Evolutionary conservation across 2,113 vertebrate species (phyloP), one percentile per base, ranked within the genome.

Genomic region (Dunckerocampus dactyliophorus): DNA sequence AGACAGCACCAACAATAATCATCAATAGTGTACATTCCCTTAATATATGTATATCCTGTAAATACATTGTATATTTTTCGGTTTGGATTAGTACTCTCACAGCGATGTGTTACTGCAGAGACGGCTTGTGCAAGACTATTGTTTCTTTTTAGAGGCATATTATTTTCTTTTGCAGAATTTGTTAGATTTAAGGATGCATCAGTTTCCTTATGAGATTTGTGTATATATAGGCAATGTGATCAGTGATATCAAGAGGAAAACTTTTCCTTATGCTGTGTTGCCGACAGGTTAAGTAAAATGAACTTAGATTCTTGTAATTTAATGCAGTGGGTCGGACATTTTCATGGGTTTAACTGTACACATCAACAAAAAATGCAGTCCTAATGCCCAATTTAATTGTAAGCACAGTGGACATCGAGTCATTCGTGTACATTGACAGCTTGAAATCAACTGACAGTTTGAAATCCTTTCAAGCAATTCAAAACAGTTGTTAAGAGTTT

Each of bases 51-150:
- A 88, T 21, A 89, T 92, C 90, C 91, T 95, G 93, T 93, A 95
- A 93, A 95, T 95, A 94, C 86, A 82, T 93, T 92, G 92, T 93
- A 92, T 90, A 93, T 95, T 93, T 94, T 88, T 82, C 67, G 69
- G 68, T 71, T 80, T 51, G 64, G 66, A 71, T 56, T 77, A 76
- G 79, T 77, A 72, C 79, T 74, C 65, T 67, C 74, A 48, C 69
- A 55, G 74, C 49, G 53, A 46, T 56, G 58, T 59, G 68, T 81
- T 62, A 11, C 42, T 64, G 55, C 71, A 69, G 49, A 62, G 74
- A 64, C 59, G 1, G 59, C 59, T 72, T 69, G 74, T 72, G 72
- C 68, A 66, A 75, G 75, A 72, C 76, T 56, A 80, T 67, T 65
- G 62, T 71, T 81, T 67, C 62, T 71, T 66, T 77, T 67, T 16